These are phyloP conservation scores for Iselma pallidipennis DNA, from an alignment of 2,888 invertebrate genomes.

Conservation along the genomic window DNA sequence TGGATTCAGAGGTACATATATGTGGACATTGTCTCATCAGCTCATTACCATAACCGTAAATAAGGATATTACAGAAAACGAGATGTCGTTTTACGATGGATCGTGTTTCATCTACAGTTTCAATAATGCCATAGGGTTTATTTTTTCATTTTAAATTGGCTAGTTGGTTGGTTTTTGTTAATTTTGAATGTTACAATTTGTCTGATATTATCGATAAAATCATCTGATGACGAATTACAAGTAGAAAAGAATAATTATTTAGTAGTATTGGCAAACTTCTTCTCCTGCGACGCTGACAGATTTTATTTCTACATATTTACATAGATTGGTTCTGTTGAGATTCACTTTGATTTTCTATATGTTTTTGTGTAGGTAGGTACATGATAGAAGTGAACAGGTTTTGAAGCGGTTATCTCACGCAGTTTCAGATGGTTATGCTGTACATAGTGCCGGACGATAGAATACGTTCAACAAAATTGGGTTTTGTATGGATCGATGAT, in stretches of 20 bases:
- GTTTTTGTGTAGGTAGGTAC: neutral
- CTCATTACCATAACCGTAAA: conserved; percentile 22
- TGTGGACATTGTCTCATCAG: conserved; percentile 19
- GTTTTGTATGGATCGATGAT: neutral
- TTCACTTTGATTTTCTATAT: neutral
- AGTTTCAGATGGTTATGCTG: neutral
- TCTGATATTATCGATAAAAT: too few species aligned
- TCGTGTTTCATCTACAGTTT: neutral
- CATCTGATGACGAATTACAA: too few species aligned
- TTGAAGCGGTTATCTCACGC: neutral
- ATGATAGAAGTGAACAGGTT: neutral
- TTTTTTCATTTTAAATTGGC: neutral
- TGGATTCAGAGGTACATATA: neutral
- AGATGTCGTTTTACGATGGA: conserved; percentile 3
- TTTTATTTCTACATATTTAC: neutral
- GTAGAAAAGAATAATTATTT: too few species aligned
- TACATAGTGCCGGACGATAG: too few species aligned
- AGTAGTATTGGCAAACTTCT: too few species aligned
- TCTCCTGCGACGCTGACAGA: too few species aligned
- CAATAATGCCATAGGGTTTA: neutral
- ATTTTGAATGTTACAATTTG: too few species aligned
- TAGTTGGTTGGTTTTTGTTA: neutral
- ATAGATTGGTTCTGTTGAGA: neutral
- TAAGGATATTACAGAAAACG: conserved; percentile 18
- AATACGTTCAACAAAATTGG: neutral